Evolutionary conservation across 2,113 vertebrate genomes (phyloP).

Genomic region (Chloebia gouldiae): DNA sequence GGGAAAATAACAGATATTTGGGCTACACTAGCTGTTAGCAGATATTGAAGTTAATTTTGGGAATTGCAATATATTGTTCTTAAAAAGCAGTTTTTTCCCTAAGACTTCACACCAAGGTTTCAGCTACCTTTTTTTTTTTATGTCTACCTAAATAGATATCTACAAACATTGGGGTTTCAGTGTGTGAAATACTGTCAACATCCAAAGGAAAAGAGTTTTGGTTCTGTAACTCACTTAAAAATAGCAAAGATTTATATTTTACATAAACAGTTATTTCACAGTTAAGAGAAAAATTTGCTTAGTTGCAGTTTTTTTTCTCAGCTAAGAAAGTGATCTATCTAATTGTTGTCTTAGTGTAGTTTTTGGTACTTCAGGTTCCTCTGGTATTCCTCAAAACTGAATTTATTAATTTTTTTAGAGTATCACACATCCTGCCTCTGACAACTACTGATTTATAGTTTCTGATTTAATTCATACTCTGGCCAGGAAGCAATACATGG

Average conservation of each 20-base stretch:
- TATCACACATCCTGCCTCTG: no score
- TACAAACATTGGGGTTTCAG: neutral
- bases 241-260: neutral
- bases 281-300: neutral
- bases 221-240: neutral
- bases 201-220: neutral
- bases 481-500: neutral
- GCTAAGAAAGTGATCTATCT: neutral
- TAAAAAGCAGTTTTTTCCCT: neutral
- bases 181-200: neutral
- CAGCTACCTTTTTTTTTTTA: neutral
- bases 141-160: neutral
- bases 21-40: neutral
- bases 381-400: rapidly evolving
- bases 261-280: neutral
- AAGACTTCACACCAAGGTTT: neutral
- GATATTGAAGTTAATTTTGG: neutral
- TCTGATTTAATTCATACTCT: neutral
- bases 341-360: neutral
- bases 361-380: neutral
- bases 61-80: neutral
- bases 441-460: neutral
- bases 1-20: neutral
- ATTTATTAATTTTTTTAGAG: neutral
- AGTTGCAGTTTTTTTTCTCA: neutral